Base-by-base conservation (phyloP, 2,888 invertebrate genomes). In the Elgonia sp. region DNA sequence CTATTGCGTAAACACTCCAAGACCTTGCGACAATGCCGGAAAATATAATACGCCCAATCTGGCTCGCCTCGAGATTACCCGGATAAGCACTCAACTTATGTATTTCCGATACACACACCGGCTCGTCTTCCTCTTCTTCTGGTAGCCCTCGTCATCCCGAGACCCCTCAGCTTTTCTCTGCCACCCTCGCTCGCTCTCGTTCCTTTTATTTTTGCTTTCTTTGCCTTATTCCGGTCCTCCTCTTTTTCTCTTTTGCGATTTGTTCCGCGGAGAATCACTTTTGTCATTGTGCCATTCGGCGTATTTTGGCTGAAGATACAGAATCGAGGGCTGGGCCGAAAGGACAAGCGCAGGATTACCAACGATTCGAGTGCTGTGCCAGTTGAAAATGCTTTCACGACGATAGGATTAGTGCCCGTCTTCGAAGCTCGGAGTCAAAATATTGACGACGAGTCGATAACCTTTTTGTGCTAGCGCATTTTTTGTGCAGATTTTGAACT, bases 1-100 rank as follows among this genome's bases (percentile, higher is more conserved):
- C 94, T 94, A 94, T 94, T 94, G 94, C 94, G 94, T 94, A 94
- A 94, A 94, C 94, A 94, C 94, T 93, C 93, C 93, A 93, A 91
- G 91, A 89, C 90, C 86, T 84, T 87, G 69, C 89, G 89, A 89
- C 90, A 90, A 91, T 90, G 86, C 89, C 81, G 89, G 90, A 91
- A 90, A 90, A 89, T 90, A 91, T 90, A 90, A 89, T 90, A 89
- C 91, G 85, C 86, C 89, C 85, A 89, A 89, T 90, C 90, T 89
- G 84, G 80, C 89, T 88, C 90, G 91, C 87, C 91, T 93, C 92
- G 92, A 93, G 93, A 93, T 93, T 93, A 92, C 92, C 90, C 89
- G 90, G 93, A 93, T 93, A 93, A 92, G 92, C 91, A 88, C 88
- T 89, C 89, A 86, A 90, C 91, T 91, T 92, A 90, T 91, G 80